Evolutionary conservation across 2,797 vertebrate species (phyloP), one percentile per base, ranked within the genome.

Genomic region (Toxotes lorentzi): DNA sequence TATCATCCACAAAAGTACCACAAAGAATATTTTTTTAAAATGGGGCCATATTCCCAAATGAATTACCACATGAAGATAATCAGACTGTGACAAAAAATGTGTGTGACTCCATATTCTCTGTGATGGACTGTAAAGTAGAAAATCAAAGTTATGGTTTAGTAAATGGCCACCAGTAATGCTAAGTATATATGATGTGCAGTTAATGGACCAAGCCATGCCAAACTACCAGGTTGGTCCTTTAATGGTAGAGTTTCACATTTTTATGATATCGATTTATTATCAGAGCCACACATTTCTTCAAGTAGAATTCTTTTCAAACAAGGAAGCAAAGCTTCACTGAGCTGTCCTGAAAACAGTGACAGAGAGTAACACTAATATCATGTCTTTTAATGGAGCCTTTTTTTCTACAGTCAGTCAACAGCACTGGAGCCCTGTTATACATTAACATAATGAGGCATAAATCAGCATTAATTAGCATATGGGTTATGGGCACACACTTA

Each of bases 381-480:
- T 45, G 81, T 68, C 67, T 83, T 82, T 81, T 54, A 78, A 79
- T 84, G 23, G 70, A 73, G 51, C 53, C 58, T 82, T 65, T 74
- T 78, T 51, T 60, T 10, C 73, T 61, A 58, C 70, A 80, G 66
- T 73, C 84, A 83, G 88, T 90, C 87, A 87, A 79, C 76, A 80
- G 86, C 85, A 51, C 75, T 62, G 73, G 78, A 78, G 21, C 58
- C 70, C 54, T 47, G 83, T 80, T 79, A 90, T 93, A 87, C 91
- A 92, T 93, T 92, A 91, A 79, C 88, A 91, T 93, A 93, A 93
- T 91, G 90, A 93, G 92, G 87, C 85, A 90, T 91, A 90, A 87
- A 91, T 93, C 91, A 91, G 87, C 88, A 89, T 87, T 87, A 91
- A 92, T 92, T 89, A 92, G 81, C 91, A 93, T 89, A 88, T 80